Conservation (phyloP, 1,140 invertebrate species). For the Neomicropteryx cornuta region DNA sequence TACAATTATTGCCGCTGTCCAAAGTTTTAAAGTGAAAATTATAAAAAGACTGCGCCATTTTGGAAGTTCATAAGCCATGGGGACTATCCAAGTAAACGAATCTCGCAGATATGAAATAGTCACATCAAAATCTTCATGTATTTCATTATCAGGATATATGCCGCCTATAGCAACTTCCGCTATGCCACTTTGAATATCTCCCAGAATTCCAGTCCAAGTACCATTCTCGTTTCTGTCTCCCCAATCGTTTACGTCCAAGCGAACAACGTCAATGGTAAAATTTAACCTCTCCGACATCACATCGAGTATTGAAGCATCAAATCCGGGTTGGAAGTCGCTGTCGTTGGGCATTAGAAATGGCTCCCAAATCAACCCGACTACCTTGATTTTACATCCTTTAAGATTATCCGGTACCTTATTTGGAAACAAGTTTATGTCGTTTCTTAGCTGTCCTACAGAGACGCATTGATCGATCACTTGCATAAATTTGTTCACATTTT, state of each 20-base stretch:
- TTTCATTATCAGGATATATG: slow-evolving; percentile 14
- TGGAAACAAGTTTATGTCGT: slow-evolving; percentile 9
- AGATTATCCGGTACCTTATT: slow-evolving; percentile 12
- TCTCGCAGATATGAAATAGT: slow-evolving; percentile 15
- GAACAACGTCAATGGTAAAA: slow-evolving; percentile 11
- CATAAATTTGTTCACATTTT: slow-evolving; percentile 6
- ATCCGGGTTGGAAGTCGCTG: slow-evolving; percentile 8
- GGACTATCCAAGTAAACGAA: slow-evolving; percentile 12
- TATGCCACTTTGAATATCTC: slow-evolving; percentile 9
- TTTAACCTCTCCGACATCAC: slow-evolving; percentile 13
- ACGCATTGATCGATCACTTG: slow-evolving; percentile 9
- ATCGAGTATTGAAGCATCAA: slow-evolving; percentile 12
- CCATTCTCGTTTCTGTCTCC: slow-evolving; percentile 10
- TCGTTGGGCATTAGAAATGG: slow-evolving; percentile 14
- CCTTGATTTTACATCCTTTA: slow-evolving; percentile 11
- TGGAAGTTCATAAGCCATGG: slow-evolving; percentile 12
- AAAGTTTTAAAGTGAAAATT: slow-evolving; percentile 7
- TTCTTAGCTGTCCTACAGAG: slow-evolving; percentile 3
- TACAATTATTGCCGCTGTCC: slow-evolving; percentile 9
- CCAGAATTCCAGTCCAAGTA: slow-evolving; percentile 12
- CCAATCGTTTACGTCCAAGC: slow-evolving; percentile 4
- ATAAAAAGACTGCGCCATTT: slow-evolving; percentile 13
- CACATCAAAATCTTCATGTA: slow-evolving; percentile 15
- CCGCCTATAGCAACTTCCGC: slow-evolving; percentile 14
- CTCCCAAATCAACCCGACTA: slow-evolving; percentile 13